These are phyloP conservation scores for Lepilemur ruficaudatus DNA, from an alignment of 2,797 vertebrate species.

Conservation along the genomic window DNA sequence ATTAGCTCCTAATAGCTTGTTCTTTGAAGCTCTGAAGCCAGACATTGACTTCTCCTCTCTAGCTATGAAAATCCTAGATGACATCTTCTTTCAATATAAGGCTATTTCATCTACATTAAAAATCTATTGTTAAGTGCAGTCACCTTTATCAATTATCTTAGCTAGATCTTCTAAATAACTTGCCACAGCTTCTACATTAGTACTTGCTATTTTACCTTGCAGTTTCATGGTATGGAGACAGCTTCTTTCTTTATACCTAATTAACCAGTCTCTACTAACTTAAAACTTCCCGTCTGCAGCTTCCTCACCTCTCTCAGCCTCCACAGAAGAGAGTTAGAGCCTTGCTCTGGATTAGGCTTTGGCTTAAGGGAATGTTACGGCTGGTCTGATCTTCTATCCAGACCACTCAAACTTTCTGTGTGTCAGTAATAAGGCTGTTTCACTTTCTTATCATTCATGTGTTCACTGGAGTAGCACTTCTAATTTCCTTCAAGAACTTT, in stretches of 20 bases:
- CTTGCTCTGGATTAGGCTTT: neutral
- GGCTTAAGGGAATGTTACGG: neutral
- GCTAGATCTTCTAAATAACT: neutral
- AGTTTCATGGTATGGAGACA: neutral
- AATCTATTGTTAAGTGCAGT: neutral
- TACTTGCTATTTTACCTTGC: neutral
- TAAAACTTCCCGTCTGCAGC: neutral
- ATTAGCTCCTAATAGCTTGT: neutral
- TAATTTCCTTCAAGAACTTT: no score
- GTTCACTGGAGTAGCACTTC: no score
- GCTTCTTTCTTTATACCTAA: neutral
- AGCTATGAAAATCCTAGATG: neutral
- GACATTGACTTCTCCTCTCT: neutral
- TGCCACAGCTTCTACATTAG: neutral
- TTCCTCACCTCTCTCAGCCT: neutral
- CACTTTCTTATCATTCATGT: no score
- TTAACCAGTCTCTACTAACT: neutral
- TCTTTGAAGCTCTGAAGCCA: neutral
- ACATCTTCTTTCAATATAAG: neutral
- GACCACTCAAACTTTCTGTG: no score
- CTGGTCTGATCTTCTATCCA: neutral
- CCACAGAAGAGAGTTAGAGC: neutral
- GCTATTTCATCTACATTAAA: neutral
- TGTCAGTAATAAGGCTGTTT: no score
- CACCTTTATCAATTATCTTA: neutral